Conservation (phyloP, 1,140 invertebrate species). For the Mamestra configurata region DNA sequence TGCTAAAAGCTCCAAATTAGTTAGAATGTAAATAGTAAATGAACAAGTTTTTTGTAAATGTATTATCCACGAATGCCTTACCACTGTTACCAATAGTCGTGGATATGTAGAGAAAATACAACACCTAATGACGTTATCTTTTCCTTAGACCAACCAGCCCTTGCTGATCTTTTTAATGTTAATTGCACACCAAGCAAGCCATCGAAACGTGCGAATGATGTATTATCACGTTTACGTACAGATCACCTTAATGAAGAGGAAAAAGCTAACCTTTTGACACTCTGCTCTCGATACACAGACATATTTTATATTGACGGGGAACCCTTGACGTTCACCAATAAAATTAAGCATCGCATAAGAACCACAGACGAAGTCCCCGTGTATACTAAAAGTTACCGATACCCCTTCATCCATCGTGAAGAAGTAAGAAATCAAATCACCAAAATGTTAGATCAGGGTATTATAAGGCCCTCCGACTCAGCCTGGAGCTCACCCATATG, state of each 20-base stretch:
- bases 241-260: too few relatives aligned
- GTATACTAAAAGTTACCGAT: not conserved
- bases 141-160: conserved; percentile 1
- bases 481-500: too few relatives aligned
- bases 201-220: conserved; percentile 6
- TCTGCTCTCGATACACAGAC: not conserved
- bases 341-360: too few relatives aligned
- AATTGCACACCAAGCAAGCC: not conserved
- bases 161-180: not conserved
- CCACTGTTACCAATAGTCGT: conserved; percentile 11
- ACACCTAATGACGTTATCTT: conserved; percentile 36
- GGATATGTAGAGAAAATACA: conserved; percentile 21
- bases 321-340: too few relatives aligned
- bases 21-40: conserved; percentile 45
- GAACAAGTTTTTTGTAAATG: conserved; percentile 14
- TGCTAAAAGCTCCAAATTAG: conserved; percentile 55
- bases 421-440: not conserved
- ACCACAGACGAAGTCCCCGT: not conserved
- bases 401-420: not conserved
- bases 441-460: not conserved
- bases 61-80: conserved; percentile 15
- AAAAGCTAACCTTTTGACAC: not conserved
- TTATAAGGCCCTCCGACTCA: not conserved
- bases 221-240: conserved; percentile 5
- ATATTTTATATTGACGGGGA: not conserved